These are phyloP conservation scores for Tetragnatha montana DNA, from an alignment of 2,888 invertebrate species.

Conservation along the genomic window DNA sequence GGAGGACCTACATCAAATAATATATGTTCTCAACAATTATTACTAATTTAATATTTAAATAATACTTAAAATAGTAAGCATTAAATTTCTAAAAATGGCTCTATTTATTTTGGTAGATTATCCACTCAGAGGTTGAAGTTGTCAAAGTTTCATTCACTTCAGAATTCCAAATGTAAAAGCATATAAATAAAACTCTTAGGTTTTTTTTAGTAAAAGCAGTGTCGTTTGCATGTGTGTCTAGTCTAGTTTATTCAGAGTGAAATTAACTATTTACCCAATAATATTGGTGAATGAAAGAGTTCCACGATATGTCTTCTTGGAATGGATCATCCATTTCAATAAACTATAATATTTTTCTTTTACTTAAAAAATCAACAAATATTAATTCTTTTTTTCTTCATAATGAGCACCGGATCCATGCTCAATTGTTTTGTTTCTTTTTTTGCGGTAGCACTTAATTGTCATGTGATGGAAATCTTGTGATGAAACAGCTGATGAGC, in stretches of 20 bases:
- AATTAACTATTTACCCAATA: constrained; percentile 54
- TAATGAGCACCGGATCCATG: constrained; percentile 28
- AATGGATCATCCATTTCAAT: constrained; percentile 51
- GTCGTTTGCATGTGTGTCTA: background rate
- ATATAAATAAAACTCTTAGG: background rate
- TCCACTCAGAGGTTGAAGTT: background rate
- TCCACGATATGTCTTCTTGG: constrained; percentile 57
- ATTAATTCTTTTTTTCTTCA: background rate
- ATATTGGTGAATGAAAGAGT: constrained; percentile 55
- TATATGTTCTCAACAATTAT: background rate
- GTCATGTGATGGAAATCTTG: constrained; percentile 42
- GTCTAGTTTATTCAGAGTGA: background rate
- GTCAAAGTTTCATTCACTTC: background rate
- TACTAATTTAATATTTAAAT: background rate
- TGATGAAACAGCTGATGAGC: background rate
- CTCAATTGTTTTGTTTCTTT: constrained; percentile 39
- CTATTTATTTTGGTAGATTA: background rate
- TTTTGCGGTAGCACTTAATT: background rate
- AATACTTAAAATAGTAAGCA: background rate
- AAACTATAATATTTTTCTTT: background rate
- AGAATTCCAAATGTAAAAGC: too few species aligned
- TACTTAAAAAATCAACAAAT: background rate
- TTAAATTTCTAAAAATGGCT: background rate
- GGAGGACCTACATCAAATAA: too few species aligned
- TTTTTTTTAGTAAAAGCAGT: background rate